Evolutionary conservation across 2,888 invertebrate genomes (phyloP).

Genomic region (Ypsolopha sequella): DNA sequence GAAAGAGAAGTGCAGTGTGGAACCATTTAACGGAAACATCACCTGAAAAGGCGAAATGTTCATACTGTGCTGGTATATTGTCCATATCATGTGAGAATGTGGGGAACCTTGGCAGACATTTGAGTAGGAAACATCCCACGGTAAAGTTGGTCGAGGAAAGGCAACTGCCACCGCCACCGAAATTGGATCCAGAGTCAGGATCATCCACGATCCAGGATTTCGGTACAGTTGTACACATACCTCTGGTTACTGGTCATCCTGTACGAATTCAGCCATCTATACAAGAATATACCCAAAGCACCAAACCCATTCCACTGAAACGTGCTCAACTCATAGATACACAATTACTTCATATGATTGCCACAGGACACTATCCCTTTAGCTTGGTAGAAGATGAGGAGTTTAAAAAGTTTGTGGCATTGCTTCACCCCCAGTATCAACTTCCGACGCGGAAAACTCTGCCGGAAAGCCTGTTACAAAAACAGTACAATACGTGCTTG

Average conservation of each 20-base stretch:
- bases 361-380: slow-evolving; percentile 5
- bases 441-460: slow-evolving; percentile 8
- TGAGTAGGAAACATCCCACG: slow-evolving; percentile 8
- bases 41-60: slow-evolving; percentile 6
- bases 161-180: background rate
- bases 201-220: too few species aligned
- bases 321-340: background rate
- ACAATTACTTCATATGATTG: slow-evolving; percentile 6
- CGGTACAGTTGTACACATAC: too few species aligned
- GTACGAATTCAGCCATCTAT: background rate
- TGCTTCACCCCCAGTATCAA: slow-evolving; percentile 4
- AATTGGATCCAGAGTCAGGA: background rate
- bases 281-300: background rate
- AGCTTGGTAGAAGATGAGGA: slow-evolving; percentile 6
- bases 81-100: slow-evolving; percentile 4
- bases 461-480: slow-evolving; percentile 4
- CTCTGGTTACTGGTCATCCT: too few species aligned
- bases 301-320: background rate
- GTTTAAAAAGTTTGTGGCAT: slow-evolving; percentile 3
- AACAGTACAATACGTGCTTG: background rate
- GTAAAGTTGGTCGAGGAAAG: background rate
- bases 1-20: slow-evolving; percentile 6
- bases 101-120: slow-evolving; percentile 9
- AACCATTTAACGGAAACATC: slow-evolving; percentile 6
- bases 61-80: slow-evolving; percentile 4